Evolutionary conservation across 1,140 invertebrate genomes (phyloP).

Genomic region (Hylaeus volcanicus): DNA sequence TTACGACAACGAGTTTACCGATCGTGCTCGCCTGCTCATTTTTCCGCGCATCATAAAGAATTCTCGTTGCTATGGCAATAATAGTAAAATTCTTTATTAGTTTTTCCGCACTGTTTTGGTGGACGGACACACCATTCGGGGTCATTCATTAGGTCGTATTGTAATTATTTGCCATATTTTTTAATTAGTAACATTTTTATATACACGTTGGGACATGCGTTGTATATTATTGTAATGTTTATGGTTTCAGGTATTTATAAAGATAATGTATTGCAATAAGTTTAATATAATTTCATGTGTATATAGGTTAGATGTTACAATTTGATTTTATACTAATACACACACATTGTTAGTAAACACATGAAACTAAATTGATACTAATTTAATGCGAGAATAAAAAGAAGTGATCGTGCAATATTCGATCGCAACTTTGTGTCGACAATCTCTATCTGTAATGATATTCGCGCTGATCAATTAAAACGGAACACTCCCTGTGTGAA

Average conservation of each 20-base stretch:
- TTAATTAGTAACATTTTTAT: too few relatives aligned
- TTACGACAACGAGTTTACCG: conserved; percentile 14
- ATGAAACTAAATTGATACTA: background rate
- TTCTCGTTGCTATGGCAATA: background rate
- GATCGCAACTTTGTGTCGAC: background rate
- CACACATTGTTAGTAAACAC: too few relatives aligned
- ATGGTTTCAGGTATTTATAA: too few relatives aligned
- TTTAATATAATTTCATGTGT: too few relatives aligned
- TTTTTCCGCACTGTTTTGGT: background rate
- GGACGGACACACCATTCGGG: background rate
- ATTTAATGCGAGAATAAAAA: background rate
- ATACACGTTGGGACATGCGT: too few relatives aligned
- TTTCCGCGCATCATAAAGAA: background rate
- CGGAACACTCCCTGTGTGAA: conserved; percentile 46
- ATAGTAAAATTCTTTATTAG: background rate
- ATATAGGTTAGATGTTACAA: too few relatives aligned
- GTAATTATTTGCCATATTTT: too few relatives aligned
- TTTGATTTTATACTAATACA: too few relatives aligned
- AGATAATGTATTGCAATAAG: too few relatives aligned
- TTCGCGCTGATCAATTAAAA: background rate
- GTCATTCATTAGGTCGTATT: too few relatives aligned
- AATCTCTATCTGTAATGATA: too few relatives aligned
- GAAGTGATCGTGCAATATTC: background rate
- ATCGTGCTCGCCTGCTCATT: background rate
- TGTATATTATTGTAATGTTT: too few relatives aligned